These are phyloP conservation scores for Dicrurus megarhynchus DNA, from an alignment of 2,113 vertebrate genomes.

Conservation along the genomic window DNA sequence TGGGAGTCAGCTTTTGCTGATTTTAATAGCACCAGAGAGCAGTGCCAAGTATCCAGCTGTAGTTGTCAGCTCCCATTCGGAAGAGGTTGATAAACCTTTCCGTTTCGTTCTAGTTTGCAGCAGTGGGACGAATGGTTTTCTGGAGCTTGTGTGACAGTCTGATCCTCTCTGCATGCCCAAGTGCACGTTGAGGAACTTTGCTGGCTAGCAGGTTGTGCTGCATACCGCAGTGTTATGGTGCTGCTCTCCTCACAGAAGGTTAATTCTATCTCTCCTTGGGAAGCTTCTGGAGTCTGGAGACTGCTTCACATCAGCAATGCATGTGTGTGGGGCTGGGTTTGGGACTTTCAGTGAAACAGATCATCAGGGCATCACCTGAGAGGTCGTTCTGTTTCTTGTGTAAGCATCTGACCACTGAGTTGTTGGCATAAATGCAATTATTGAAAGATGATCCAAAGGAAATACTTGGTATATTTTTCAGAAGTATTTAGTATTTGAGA, in stretches of 20 bases:
- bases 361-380: neutral
- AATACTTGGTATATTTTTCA: neutral
- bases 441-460: neutral
- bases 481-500: neutral
- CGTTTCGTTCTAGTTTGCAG: neutral
- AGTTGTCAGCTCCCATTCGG: neutral
- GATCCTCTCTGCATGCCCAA: neutral
- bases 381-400: neutral
- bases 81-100: neutral
- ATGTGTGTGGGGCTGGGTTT: neutral
- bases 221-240: rapidly evolving
- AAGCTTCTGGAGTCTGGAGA: neutral
- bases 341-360: neutral
- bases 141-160: neutral
- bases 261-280: rapidly evolving
- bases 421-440: neutral
- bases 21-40: slow-evolving; percentile 10
- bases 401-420: neutral
- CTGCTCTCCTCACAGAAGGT: neutral
- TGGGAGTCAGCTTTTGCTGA: neutral
- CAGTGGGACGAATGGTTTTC: neutral
- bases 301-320: neutral
- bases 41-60: neutral
- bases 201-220: neutral
- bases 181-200: neutral